These are phyloP conservation scores for Orthosia cruda DNA, from an alignment of 2,888 invertebrate species.

Conservation along the genomic window DNA sequence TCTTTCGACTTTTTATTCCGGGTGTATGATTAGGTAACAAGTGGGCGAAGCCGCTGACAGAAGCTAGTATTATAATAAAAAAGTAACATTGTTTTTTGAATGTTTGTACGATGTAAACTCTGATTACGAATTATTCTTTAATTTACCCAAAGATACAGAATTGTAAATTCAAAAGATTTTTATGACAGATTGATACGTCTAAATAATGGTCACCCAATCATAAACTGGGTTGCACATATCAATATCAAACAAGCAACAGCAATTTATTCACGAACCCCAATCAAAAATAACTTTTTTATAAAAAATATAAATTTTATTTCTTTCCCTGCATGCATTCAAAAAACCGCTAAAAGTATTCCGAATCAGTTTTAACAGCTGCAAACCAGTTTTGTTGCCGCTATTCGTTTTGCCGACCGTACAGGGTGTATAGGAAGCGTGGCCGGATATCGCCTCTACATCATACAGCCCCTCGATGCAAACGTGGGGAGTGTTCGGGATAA, in stretches of 20 bases:
- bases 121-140: too few relatives aligned
- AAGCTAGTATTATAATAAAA: too few relatives aligned
- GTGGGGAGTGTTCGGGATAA: conserved; percentile 33
- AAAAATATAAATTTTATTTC: too few relatives aligned
- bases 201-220: not conserved
- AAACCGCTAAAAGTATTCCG: too few relatives aligned
- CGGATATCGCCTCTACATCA: conserved; percentile 56
- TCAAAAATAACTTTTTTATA: not conserved
- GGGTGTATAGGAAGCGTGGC: conserved; percentile 38
- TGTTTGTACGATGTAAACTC: too few relatives aligned
- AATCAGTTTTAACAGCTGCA: conserved; percentile 39
- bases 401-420: conserved; percentile 41
- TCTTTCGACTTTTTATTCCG: too few relatives aligned
- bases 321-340: too few relatives aligned
- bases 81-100: too few relatives aligned
- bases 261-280: not conserved
- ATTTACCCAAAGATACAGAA: too few relatives aligned
- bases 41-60: too few relatives aligned
- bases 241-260: not conserved
- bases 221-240: not conserved
- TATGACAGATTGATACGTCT: not conserved
- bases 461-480: conserved; percentile 35
- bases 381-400: conserved; percentile 22
- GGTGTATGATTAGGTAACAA: too few relatives aligned
- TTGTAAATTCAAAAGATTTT: too few relatives aligned